Conservation (phyloP, 2,888 invertebrate genomes). For the Drosophila histrio region DNA sequence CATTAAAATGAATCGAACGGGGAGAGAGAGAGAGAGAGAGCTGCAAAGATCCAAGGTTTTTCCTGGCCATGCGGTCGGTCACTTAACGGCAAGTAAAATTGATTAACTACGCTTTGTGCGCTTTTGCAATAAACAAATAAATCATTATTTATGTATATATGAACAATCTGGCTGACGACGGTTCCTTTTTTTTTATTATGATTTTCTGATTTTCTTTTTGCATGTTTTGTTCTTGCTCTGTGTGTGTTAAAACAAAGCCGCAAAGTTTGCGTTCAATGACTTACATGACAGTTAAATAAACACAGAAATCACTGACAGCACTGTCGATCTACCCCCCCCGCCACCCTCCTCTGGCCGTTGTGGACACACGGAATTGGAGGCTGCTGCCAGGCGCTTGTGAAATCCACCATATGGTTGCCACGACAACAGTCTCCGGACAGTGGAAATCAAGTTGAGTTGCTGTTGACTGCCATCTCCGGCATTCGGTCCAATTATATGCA, state of each 20-base stretch:
- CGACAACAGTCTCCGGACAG: constrained; percentile 14
- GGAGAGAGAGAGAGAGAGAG: background rate
- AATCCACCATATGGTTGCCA: constrained; percentile 60
- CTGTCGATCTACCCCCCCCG: background rate
- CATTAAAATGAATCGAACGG: constrained; percentile 44
- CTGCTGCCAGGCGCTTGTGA: constrained; percentile 37
- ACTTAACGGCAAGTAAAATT: constrained; percentile 54
- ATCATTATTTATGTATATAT: constrained; percentile 73
- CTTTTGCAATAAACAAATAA: constrained; percentile 77
- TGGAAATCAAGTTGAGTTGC: constrained; percentile 46
- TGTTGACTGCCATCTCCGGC: constrained; percentile 27
- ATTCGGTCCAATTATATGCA: constrained; percentile 71
- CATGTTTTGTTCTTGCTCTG: background rate
- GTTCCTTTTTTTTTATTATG: constrained; percentile 10
- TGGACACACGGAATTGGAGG: constrained; percentile 3
- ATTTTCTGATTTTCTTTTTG: constrained; percentile 3
- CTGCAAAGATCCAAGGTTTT: constrained; percentile 53
- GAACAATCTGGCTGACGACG: constrained; percentile 44
- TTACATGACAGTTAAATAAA: constrained; percentile 74
- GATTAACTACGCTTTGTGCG: constrained; percentile 73
- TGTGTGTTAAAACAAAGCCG: constrained; percentile 55
- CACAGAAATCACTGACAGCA: constrained; percentile 59
- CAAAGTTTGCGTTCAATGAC: constrained; percentile 70
- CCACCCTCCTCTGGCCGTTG: background rate
- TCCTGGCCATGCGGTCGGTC: constrained; percentile 38